Evolutionary conservation across 2,113 vertebrate genomes (phyloP).

Genomic region (Spea multiplicata): DNA sequence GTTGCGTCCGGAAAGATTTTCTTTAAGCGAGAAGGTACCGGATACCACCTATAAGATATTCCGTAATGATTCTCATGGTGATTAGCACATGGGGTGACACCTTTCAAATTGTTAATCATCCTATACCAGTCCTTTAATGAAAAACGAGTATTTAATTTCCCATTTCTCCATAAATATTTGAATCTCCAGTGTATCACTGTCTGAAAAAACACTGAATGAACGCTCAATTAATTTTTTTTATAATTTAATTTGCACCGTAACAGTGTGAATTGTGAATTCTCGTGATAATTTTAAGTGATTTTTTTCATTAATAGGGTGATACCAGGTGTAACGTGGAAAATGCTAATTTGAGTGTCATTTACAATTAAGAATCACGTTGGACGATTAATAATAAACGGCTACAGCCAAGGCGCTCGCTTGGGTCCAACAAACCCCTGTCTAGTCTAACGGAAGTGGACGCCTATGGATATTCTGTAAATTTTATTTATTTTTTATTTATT

Average conservation of each 20-base stretch:
- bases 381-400: conserved; percentile 5
- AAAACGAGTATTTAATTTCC: no score
- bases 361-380: not conserved
- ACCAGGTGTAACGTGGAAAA: conserved; percentile 14
- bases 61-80: no score
- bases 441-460: no score
- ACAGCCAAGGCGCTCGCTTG: not conserved
- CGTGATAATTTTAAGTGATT: conserved; percentile 2
- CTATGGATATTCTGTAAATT: no score
- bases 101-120: no score
- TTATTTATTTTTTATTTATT: no score
- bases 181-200: conserved; percentile 3
- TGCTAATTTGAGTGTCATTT: conserved; percentile 1
- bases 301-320: conserved; percentile 20
- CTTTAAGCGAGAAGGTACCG: no score
- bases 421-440: not conserved
- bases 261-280: not conserved
- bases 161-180: no score
- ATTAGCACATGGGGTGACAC: no score
- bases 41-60: no score
- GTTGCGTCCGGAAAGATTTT: not conserved
- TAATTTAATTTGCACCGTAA: conserved; percentile 12
- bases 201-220: conserved; percentile 13
- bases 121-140: no score
- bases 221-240: not conserved